phyloP scores from a whole-genome alignment of 2,888 invertebrate genomes.

The Metopia argyrocephala region DNA sequence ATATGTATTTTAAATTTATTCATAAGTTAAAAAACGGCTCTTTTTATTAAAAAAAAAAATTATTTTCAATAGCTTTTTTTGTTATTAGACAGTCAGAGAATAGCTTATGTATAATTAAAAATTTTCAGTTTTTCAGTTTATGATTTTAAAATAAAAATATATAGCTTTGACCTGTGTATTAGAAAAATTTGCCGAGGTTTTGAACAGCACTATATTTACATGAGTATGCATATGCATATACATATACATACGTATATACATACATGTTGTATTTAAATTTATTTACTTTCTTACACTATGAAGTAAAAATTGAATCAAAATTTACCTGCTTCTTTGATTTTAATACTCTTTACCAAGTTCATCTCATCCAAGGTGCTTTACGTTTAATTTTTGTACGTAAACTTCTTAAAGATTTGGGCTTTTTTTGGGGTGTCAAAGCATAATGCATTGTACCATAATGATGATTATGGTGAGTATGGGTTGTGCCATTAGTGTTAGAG shows the following conservation, averaged over 20 bases:
- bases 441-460: constrained; percentile 57
- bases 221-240: no score
- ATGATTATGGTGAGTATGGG: constrained; percentile 55
- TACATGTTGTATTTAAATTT: not conserved
- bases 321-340: constrained; percentile 39
- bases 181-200: constrained; percentile 1
- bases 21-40: no score
- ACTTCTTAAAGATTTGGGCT: constrained; percentile 74
- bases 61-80: no score
- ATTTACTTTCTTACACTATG: not conserved
- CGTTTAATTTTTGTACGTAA: constrained; percentile 77
- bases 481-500: constrained; percentile 37
- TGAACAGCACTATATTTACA: no score
- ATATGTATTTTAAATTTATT: no score
- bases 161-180: not conserved
- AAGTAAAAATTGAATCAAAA: constrained; percentile 7
- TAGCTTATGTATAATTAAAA: no score
- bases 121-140: no score
- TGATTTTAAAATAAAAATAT: not conserved
- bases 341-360: constrained; percentile 55
- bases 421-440: constrained; percentile 69
- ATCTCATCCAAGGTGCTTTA: constrained; percentile 77
- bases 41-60: no score
- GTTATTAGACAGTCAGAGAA: no score
- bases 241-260: not conserved